Conservation (phyloP, 2,797 vertebrate genomes). For the Craterocephalus amniculus region DNA sequence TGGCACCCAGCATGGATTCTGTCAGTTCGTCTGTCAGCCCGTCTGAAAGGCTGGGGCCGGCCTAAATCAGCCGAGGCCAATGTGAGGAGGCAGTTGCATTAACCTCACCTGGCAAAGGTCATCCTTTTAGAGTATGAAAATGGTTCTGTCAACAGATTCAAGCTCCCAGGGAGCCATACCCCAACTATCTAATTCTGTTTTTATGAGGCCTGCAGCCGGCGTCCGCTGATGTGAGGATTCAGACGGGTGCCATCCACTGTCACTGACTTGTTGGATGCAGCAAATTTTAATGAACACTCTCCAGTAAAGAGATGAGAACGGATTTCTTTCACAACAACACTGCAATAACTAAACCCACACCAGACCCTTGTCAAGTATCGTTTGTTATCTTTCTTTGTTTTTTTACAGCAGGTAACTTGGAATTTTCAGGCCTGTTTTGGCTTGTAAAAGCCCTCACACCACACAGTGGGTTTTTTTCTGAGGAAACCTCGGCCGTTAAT, state of each 20-base stretch:
- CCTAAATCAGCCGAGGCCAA: conserved; percentile 46
- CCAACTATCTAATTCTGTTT: conserved; percentile 32
- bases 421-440: no score
- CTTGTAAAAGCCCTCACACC: no score
- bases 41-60: conserved; percentile 44
- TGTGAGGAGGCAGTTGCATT: conserved; percentile 43
- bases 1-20: conserved; percentile 33
- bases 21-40: conserved; percentile 36
- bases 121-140: conserved; percentile 36
- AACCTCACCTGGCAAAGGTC: conserved; percentile 64
- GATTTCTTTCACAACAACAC: not conserved
- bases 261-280: conserved; percentile 6
- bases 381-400: no score
- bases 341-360: not conserved
- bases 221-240: conserved; percentile 31
- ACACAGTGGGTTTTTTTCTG: no score
- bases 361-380: not conserved
- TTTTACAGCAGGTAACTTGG: no score
- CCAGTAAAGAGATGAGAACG: not conserved
- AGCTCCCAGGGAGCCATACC: conserved; percentile 18
- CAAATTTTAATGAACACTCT: conserved; percentile 6
- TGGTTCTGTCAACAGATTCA: conserved; percentile 46
- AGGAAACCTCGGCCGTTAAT: no score
- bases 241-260: conserved; percentile 8
- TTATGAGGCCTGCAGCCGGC: conserved; percentile 29